These are phyloP conservation scores for Mercenaria mercenaria DNA, from an alignment of 1,140 invertebrate genomes.

Conservation along the genomic window DNA sequence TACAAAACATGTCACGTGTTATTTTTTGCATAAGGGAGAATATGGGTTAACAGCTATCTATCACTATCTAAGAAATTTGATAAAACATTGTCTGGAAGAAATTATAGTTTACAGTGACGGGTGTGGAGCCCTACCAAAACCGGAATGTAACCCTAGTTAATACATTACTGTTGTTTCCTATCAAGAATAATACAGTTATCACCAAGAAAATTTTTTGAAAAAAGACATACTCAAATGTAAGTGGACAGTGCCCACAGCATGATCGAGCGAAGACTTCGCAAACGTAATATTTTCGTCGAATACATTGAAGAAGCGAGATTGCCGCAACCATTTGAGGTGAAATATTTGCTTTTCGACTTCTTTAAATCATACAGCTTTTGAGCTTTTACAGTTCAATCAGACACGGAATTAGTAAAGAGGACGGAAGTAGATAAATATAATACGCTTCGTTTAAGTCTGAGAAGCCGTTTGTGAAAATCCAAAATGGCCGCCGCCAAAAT, in stretches of 20 bases:
- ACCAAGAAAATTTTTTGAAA: slow-evolving; percentile 85
- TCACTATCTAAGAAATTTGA: slow-evolving; percentile 76
- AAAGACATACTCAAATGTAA: slow-evolving; percentile 86
- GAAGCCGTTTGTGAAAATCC: too few species aligned
- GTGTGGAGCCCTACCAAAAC: slow-evolving; percentile 83
- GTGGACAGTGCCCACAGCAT: slow-evolving; percentile 82
- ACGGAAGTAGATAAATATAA: too few species aligned
- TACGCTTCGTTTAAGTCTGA: too few species aligned
- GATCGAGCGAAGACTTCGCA: slow-evolving; percentile 49
- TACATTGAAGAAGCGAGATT: slow-evolving; percentile 25
- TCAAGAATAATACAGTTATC: slow-evolving; percentile 77
- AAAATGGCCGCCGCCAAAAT: too few species aligned
- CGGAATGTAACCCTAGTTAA: slow-evolving; percentile 81
- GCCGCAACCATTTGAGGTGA: neutral
- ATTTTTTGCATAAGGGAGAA: slow-evolving; percentile 85
- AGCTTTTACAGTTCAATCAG: slow-evolving; percentile 50
- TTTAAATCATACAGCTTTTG: slow-evolving; percentile 31
- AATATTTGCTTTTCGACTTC: slow-evolving; percentile 41
- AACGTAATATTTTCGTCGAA: slow-evolving; percentile 47
- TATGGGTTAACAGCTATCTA: slow-evolving; percentile 83
- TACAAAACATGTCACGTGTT: neutral
- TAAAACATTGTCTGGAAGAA: slow-evolving; percentile 5
- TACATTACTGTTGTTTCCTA: slow-evolving; percentile 77
- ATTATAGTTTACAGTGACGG: slow-evolving; percentile 79
- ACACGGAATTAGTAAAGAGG: slow-evolving; percentile 22